Percentiles rank a stretch among this genome's conserved stretches.
phyloP scores from a whole-genome alignment of 2,113 vertebrate genomes.

The Pao palembangensis region DNA sequence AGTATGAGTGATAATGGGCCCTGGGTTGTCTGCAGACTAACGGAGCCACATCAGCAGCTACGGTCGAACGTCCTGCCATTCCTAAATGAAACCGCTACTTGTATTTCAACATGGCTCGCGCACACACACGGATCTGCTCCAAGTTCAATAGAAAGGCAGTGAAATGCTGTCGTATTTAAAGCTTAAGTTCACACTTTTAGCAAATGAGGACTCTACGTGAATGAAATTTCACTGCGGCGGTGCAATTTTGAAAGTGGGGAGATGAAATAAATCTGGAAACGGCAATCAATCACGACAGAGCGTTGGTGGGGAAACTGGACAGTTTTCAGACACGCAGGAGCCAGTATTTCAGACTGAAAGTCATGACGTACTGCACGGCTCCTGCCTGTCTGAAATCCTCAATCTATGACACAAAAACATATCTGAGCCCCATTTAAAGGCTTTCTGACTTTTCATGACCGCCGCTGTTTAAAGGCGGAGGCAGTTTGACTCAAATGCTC shows the following conservation, averaged over 20 bases:
- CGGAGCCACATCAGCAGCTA: slow-evolving; percentile 15
- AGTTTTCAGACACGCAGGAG: slow-evolving; percentile 74
- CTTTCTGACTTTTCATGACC: slow-evolving; percentile 65
- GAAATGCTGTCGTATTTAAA: slow-evolving; percentile 22
- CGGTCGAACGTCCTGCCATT: slow-evolving; percentile 17
- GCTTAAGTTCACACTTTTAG: slow-evolving; percentile 38
- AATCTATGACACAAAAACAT: slow-evolving; percentile 71
- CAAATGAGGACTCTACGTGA: slow-evolving; percentile 27
- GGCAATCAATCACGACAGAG: slow-evolving; percentile 67
- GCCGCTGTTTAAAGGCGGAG: slow-evolving; percentile 67
- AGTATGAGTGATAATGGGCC: slow-evolving; percentile 9
- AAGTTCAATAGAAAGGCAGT: slow-evolving; percentile 14
- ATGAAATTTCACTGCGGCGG: slow-evolving; percentile 41
- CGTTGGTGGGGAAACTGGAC: slow-evolving; percentile 66
- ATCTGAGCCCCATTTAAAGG: slow-evolving; percentile 70
- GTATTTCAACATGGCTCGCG: slow-evolving; percentile 8
- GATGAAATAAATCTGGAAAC: slow-evolving; percentile 71
- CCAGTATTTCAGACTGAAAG: slow-evolving; percentile 67
- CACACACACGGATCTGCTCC: slow-evolving; percentile 6
- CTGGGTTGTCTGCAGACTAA: background rate
- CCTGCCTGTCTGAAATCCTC: slow-evolving; percentile 77
- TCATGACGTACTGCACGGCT: slow-evolving; percentile 71
- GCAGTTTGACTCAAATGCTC: slow-evolving; percentile 64
- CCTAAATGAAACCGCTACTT: slow-evolving; percentile 21
- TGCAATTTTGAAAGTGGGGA: slow-evolving; percentile 52